Base-by-base conservation (phyloP, 1,140 invertebrate genomes). In the Ruditapes philippinarum region DNA sequence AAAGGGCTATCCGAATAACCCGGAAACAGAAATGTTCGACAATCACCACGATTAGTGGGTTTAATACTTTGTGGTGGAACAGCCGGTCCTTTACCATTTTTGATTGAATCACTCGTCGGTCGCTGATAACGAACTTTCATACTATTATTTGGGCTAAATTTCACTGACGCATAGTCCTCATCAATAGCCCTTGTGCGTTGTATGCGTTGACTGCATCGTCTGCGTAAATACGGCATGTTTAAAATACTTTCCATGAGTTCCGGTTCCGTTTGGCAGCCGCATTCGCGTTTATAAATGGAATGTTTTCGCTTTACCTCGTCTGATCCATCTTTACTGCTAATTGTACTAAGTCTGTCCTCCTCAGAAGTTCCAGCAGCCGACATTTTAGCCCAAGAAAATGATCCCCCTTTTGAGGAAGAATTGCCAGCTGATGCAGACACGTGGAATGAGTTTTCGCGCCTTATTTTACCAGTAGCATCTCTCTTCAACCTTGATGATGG, bases 381-480 rank as follows among this genome's bases (percentile, higher is more conserved):
- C 62, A 90, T 89, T 31, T 89, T 88, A 12, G 74, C 90, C 92
- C 92, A 92, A 9, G 90, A 88, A 70, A 92, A 92, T 49, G 84
- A 88, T 7, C 49, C 54, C 2, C 81, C 81, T 42, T 54, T 54
- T 31, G 80, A 81, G 11, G 60, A 73, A 7, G 82, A 82, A 7
- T 84, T 76, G 36, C 45, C 79, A 19, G 51, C 62, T 33, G 89
- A 12, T 7, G 87, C 80, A 3, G 89, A 89, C 0, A 92, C 90
- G 51, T 92, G 92, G 62, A 90, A 91, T n/a, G 92, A 92, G 45
- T 92, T 89, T 40, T 91, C 89, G 31, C 92, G 76, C 19, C 65
- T 90, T 3, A 92, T 73, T 38, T 68, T 83, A 3, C 84, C 89
- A 38, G 85, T 89, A 33, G 86, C 89, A 9, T 90, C 36, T 83